phyloP scores from a whole-genome alignment of 2,797 vertebrate species.

The Acanthiza pusilla region DNA sequence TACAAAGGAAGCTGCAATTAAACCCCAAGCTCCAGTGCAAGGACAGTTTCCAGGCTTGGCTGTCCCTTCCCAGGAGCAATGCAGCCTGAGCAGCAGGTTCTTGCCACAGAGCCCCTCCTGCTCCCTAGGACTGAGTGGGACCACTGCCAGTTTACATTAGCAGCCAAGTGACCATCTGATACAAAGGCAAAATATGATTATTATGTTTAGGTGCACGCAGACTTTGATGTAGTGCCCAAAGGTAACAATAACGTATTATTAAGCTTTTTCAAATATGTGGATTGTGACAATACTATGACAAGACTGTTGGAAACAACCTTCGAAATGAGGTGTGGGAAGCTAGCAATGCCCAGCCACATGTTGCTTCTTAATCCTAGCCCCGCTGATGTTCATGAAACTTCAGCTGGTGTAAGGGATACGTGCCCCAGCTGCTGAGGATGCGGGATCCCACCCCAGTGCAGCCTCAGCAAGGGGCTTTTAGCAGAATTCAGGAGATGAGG shows the following conservation, averaged over 20 bases:
- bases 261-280: background rate
- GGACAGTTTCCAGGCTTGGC: background rate
- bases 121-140: background rate
- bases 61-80: background rate
- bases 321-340: background rate
- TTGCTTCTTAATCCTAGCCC: background rate
- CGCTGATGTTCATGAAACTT: background rate
- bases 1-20: background rate
- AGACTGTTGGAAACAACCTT: background rate
- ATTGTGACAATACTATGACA: background rate
- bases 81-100: background rate
- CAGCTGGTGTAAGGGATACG: background rate
- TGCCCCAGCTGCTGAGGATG: background rate
- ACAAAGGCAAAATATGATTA: background rate
- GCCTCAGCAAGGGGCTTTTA: background rate
- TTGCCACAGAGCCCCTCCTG: background rate
- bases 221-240: slow-evolving; percentile 4
- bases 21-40: background rate
- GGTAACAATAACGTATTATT: background rate
- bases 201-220: background rate
- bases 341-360: background rate
- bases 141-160: background rate
- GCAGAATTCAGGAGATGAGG: background rate
- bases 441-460: background rate
- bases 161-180: slow-evolving; percentile 10